Conservation (phyloP, 2,113 vertebrate species). For the Ceyx cyanopectus region DNA sequence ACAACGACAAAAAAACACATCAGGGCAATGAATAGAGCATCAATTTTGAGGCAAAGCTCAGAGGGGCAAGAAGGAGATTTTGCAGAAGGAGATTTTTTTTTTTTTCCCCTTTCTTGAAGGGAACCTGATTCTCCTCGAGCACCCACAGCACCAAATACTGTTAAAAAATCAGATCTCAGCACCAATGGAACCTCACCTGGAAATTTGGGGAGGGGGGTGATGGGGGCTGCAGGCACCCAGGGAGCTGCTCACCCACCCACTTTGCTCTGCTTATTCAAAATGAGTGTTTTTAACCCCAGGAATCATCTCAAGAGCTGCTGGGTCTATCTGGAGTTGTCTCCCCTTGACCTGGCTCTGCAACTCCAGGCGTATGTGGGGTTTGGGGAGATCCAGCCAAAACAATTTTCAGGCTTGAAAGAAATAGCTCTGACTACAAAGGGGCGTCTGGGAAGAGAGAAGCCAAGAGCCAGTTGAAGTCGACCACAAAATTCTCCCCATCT, state of each 20-base stretch:
- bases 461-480: neutral
- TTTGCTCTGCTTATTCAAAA: neutral
- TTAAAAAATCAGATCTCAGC: neutral
- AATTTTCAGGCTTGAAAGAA: neutral
- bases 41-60: neutral
- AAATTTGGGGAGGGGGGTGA: neutral
- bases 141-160: neutral
- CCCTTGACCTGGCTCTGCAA: neutral
- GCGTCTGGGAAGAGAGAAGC: neutral
- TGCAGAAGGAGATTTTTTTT: too few species aligned
- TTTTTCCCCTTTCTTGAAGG: neutral
- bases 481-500: neutral
- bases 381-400: neutral
- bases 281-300: neutral
- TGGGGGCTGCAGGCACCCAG: neutral
- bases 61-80: neutral
- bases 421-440: neutral
- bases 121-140: neutral
- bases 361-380: accelerated
- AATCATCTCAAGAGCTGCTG: neutral
- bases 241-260: neutral
- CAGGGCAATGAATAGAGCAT: neutral
- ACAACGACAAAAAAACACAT: too few species aligned
- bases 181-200: accelerated
- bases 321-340: neutral